phyloP scores from a whole-genome alignment of 1,140 invertebrate genomes.

The Brachionus calyciflorus region DNA sequence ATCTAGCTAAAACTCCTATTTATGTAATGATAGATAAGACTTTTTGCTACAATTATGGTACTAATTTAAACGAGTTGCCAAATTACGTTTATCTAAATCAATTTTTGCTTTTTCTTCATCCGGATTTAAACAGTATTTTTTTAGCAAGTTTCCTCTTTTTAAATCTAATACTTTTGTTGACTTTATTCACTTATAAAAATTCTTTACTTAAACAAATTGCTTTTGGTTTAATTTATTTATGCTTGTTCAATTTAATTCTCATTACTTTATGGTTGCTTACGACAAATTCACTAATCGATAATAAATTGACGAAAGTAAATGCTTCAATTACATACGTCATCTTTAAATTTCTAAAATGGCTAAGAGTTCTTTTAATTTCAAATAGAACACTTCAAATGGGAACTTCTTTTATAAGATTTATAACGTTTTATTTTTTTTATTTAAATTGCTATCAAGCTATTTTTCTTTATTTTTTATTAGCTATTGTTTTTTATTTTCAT shows the following conservation, averaged over 20 bases:
- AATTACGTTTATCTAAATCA: slow-evolving; percentile 31
- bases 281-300: slow-evolving; percentile 14
- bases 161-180: neutral
- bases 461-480: neutral
- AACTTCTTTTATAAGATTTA: slow-evolving; percentile 12
- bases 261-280: slow-evolving; percentile 25
- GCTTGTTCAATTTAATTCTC: slow-evolving; percentile 38
- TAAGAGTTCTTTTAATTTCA: neutral
- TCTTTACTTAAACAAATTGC: slow-evolving; percentile 34
- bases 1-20: slow-evolving; percentile 21
- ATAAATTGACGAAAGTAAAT: neutral
- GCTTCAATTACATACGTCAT: slow-evolving; percentile 6
- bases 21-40: slow-evolving; percentile 25
- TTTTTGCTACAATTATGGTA: slow-evolving; percentile 40
- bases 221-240: neutral
- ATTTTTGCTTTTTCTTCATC: slow-evolving; percentile 31
- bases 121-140: slow-evolving; percentile 42
- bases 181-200: slow-evolving; percentile 25
- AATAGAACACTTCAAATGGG: neutral
- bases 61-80: slow-evolving; percentile 30
- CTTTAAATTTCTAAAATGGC: slow-evolving; percentile 17
- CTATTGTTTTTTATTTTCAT: neutral
- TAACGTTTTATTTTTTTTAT: slow-evolving; percentile 6
- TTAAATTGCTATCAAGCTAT: slow-evolving; percentile 5
- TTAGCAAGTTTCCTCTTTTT: slow-evolving; percentile 8